Evolutionary conservation across 2,113 vertebrate genomes (phyloP), one percentile per base, ranked within the genome.

Genomic region (Gnathonemus echidnorhynchus): DNA sequence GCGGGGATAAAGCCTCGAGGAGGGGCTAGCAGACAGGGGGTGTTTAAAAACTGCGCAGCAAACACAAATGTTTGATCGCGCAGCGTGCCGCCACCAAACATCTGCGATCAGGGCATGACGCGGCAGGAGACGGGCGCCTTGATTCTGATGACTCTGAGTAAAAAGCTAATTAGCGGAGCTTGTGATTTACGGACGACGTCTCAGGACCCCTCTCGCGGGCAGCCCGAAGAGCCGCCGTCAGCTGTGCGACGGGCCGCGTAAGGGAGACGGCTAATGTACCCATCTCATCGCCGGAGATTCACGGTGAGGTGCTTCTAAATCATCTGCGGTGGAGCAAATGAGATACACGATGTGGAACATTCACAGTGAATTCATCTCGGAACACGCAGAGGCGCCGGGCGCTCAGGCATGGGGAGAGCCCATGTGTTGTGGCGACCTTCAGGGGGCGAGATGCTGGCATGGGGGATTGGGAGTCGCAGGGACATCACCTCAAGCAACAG

Each of bases 121-220:
- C 92, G 92, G 91, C 49, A 88, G 92, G 91, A 92, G 92, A 92
- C 86, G 90, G 93, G 93, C 94, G 91, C 89, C 90, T 94, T 94
- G 88, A 94, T 94, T 95, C 94, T 95, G 94, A 83, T 91, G 91
- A 95, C 92, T 91, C 91, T 87, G 94, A 94, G 94, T 91, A 91
- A 90, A 58, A 90, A 49, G 58, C 90, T 94, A 93, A 94, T 95
- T 96, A 96, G 97, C 93, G 92, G 94, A 92, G 93, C 87, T 94
- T 91, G 89, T 95, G 94, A 96, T 96, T 95, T 95, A 94, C 95
- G 94, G 91, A 94, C 85, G 92, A 93, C 95, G 93, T 91, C 91
- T 90, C 86, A 93, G 21, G 93, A 89, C 91, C 92, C 92, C 94
- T 96, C 93, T 92, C 95, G 93, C 88, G 95, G 95, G 93, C 93